Conservation (phyloP, 53 echinoderm and acorn worm genomes). For the Echinarachnius parma region DNA sequence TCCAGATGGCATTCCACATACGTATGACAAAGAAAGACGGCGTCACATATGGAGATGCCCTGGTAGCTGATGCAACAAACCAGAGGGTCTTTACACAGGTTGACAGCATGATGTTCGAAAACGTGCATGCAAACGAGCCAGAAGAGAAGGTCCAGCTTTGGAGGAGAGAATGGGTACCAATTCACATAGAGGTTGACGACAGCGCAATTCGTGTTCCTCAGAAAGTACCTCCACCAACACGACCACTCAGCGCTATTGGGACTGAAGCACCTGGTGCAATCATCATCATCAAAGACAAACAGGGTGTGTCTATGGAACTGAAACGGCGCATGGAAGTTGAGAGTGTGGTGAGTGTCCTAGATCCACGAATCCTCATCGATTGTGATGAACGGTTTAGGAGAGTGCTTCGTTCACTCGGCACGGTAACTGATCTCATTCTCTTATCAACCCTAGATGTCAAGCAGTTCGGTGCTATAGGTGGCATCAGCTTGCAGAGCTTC, state of each 20-base stretch:
- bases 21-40: slow-evolving; percentile 67
- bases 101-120: slow-evolving; percentile 80
- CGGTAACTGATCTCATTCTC: slow-evolving; percentile 86
- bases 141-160: slow-evolving; percentile 88
- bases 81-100: slow-evolving; percentile 90
- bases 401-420: slow-evolving; percentile 84
- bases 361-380: slow-evolving; percentile 84
- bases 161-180: slow-evolving; percentile 82
- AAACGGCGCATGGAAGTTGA: slow-evolving; percentile 90
- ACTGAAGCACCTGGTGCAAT: slow-evolving; percentile 91
- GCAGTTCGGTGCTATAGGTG: slow-evolving; percentile 61
- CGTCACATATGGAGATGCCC: slow-evolving; percentile 66
- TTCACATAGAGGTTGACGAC: slow-evolving; percentile 68
- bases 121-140: slow-evolving; percentile 87
- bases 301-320: slow-evolving; percentile 79
- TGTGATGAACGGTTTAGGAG: slow-evolving; percentile 83
- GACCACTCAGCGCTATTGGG: slow-evolving; percentile 83
- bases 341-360: slow-evolving; percentile 92
- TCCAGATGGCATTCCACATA: slow-evolving; percentile 75
- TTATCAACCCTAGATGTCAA: slow-evolving; percentile 83
- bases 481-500: slow-evolving; percentile 77
- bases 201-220: slow-evolving; percentile 57
- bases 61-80: slow-evolving; percentile 87
- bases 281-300: slow-evolving; percentile 90
- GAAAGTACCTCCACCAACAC: slow-evolving; percentile 46